Conservation (phyloP, 2,888 invertebrate genomes). For the Tholera decimalis region DNA sequence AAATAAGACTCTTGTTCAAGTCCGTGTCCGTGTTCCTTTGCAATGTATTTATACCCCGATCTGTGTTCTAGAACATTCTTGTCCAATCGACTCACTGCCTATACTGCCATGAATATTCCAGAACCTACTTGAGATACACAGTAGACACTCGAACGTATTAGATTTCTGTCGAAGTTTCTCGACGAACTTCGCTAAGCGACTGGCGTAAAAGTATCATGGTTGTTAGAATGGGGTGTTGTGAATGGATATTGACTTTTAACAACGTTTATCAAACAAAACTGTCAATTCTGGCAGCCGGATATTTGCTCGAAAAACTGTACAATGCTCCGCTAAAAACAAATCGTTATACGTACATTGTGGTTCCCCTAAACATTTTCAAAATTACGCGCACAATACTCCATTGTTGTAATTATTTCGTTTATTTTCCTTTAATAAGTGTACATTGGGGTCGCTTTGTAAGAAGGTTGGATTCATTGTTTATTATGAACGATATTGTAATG, state of each 20-base stretch:
- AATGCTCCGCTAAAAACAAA: conserved; percentile 39
- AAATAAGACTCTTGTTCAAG: no score
- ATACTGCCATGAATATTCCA: no score
- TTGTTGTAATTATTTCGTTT: conserved; percentile 60
- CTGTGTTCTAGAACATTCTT: no score
- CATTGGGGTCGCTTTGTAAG: conserved; percentile 51
- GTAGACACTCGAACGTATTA: no score
- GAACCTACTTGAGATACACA: no score
- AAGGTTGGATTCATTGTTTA: conserved; percentile 40
- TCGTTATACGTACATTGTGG: conserved; percentile 36
- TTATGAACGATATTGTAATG: conserved; percentile 43
- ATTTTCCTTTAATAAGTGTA: conserved; percentile 59
- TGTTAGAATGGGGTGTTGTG: conserved; percentile 7
- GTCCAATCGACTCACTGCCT: no score
- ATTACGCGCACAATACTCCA: conserved; percentile 56
- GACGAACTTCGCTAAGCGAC: no score
- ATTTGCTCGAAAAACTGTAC: conserved; percentile 22
- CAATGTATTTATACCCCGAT: no score
- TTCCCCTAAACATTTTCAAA: conserved; percentile 44
- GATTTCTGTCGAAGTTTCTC: no score
- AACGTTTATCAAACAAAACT: conserved; percentile 11
- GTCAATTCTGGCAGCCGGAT: conserved; percentile 5
- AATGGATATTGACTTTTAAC: conserved; percentile 8
- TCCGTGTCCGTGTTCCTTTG: no score
- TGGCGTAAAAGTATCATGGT: conserved; percentile 1